These are phyloP conservation scores for Enteromius radiatus DNA, from an alignment of 2,797 vertebrate genomes.

Conservation along the genomic window DNA sequence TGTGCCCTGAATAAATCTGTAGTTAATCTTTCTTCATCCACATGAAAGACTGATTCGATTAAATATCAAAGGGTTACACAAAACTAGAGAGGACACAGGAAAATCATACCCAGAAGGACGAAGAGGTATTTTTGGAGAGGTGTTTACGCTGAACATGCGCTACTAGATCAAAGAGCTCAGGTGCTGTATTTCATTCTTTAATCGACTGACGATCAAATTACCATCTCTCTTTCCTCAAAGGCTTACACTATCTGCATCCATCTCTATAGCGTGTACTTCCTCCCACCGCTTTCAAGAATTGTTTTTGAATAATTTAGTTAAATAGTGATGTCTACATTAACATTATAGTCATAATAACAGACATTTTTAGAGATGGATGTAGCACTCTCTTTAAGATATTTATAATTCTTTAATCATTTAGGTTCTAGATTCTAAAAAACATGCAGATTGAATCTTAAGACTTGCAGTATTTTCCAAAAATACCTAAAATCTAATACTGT, in stretches of 20 bases:
- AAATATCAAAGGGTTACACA: conserved; percentile 70
- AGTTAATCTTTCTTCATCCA: conserved; percentile 70
- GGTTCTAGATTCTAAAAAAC: too few species aligned
- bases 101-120: conserved; percentile 51
- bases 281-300: conserved; percentile 56
- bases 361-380: background rate
- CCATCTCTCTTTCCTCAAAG: conserved; percentile 41
- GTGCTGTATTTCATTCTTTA: conserved; percentile 58
- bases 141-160: conserved; percentile 59
- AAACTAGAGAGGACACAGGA: conserved; percentile 54
- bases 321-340: conserved; percentile 29
- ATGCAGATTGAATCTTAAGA: background rate
- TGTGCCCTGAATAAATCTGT: conserved; percentile 66
- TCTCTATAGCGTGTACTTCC: conserved; percentile 57
- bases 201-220: conserved; percentile 60
- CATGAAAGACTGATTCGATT: conserved; percentile 67
- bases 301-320: conserved; percentile 58
- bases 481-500: background rate
- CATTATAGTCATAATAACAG: background rate
- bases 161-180: conserved; percentile 69
- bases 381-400: background rate
- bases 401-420: background rate
- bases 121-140: conserved; percentile 54
- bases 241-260: conserved; percentile 46
- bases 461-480: background rate